Base-by-base conservation (phyloP, 2,888 invertebrate species). In the Trypoxylon attenuatum region DNA sequence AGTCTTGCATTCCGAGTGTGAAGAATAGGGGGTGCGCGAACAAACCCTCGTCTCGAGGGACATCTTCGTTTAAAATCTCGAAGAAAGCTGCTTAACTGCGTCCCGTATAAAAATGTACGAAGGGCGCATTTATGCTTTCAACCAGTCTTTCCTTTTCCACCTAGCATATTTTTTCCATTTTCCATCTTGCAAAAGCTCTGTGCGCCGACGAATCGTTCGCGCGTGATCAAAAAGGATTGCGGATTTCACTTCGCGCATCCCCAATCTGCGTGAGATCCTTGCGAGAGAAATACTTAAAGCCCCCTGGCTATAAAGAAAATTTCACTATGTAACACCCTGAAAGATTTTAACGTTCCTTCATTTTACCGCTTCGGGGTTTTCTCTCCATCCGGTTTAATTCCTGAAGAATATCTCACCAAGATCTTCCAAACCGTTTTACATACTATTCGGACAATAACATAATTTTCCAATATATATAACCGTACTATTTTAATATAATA, bases 21-120 rank as follows among this genome's bases (percentile, higher is more conserved):
- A 22, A 54, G 65, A 65, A 54, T 42, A 42, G 69, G 58, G 62
- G 62, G 45, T 52, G 49, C 51, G 60, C 53, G 53, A 29, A 42
- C 46, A 15, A 13, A 10, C 58, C 58, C 63, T 33, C 15, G 43
- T 78, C 85, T 76, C 82, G 52, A 57, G 84, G 83, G 84, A 84
- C 77, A 78, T 77, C 80, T 79, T 81, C 80, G 76, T 73, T 73
- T 76, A 71, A 81, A 81, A 79, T 82, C 79, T 73, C 71, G 77
- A 67, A 76, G 80, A 80, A 83, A 86, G 84, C 83, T 80, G 82
- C 84, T 86, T 86, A 86, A 62, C 70, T 73, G 72, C 72, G 74
- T 77, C 73, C 65, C 75, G 64, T 59, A 54, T 65, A 73, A 73
- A 77, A 76, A 71, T 68, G 69, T 55, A 61, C 73, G 68, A 60